phyloP scores from a whole-genome alignment of 1,140 invertebrate genomes.

The Drosophila kepulauana region DNA sequence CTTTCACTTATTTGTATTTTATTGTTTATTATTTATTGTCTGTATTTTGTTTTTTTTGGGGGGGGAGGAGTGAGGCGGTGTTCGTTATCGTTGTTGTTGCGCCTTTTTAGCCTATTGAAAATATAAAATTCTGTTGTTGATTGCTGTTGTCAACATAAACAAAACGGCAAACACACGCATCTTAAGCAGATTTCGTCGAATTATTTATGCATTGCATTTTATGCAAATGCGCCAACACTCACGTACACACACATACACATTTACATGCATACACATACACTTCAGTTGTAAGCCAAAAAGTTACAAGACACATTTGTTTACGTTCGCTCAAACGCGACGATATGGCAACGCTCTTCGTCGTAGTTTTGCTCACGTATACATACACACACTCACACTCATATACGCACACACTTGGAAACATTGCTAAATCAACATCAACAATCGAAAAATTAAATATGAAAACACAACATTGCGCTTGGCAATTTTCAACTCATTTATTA shows the following conservation, averaged over 20 bases:
- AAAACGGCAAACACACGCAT: constrained; percentile 49
- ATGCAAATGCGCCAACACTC: constrained; percentile 48
- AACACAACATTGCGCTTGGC: constrained; percentile 11
- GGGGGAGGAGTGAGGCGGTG: too few relatives aligned
- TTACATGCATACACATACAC: constrained; percentile 34
- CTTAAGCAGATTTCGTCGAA: constrained; percentile 50
- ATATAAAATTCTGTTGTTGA: constrained; percentile 46
- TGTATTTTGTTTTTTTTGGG: not conserved
- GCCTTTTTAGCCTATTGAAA: constrained; percentile 37
- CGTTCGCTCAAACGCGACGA: constrained; percentile 38
- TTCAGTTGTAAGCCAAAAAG: constrained; percentile 48
- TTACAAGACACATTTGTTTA: constrained; percentile 58
- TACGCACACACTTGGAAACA: constrained; percentile 33
- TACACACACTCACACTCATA: constrained; percentile 46
- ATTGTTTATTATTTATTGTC: constrained; percentile 35
- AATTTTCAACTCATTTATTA: constrained; percentile 25
- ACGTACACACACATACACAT: constrained; percentile 33
- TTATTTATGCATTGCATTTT: constrained; percentile 50
- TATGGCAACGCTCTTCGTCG: constrained; percentile 41
- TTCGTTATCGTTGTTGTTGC: constrained; percentile 25
- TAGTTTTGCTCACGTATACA: constrained; percentile 51
- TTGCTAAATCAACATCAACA: constrained; percentile 63
- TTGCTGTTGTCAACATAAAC: constrained; percentile 48
- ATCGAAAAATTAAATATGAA: constrained; percentile 41
- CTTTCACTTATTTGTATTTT: constrained; percentile 1